phyloP scores from a whole-genome alignment of 2,797 vertebrate species.

The Ceryle rudis region DNA sequence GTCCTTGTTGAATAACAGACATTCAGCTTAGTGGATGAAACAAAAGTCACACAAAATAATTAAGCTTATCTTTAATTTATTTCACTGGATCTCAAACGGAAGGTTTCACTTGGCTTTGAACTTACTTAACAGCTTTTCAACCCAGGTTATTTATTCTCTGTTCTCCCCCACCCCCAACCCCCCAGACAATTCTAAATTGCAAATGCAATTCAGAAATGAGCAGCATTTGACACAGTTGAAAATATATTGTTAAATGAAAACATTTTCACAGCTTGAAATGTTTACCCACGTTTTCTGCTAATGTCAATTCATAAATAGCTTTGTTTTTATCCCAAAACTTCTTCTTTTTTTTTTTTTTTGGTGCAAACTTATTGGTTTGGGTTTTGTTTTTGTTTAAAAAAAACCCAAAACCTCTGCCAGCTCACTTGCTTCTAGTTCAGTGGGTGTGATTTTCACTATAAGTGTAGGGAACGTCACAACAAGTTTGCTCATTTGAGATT shows the following conservation, averaged over 20 bases:
- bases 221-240: background rate
- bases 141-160: background rate
- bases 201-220: background rate
- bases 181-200: background rate
- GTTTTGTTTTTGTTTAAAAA: background rate
- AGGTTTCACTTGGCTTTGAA: background rate
- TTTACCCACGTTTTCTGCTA: background rate
- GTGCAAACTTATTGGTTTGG: background rate
- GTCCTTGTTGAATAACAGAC: background rate
- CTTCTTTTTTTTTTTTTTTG: background rate
- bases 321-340: background rate
- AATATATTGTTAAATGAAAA: background rate
- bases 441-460: background rate
- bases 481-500: conserved; percentile 11
- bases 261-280: background rate
- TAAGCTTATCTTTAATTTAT: background rate
- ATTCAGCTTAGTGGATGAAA: background rate
- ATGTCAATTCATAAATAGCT: background rate
- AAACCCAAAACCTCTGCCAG: background rate
- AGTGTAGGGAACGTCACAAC: background rate
- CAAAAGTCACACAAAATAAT: background rate
- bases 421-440: conserved; percentile 10
- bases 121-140: background rate
- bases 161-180: background rate
- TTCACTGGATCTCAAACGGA: background rate